phyloP scores from a whole-genome alignment of 1,140 invertebrate genomes.

The Globodera rostochiensis region DNA sequence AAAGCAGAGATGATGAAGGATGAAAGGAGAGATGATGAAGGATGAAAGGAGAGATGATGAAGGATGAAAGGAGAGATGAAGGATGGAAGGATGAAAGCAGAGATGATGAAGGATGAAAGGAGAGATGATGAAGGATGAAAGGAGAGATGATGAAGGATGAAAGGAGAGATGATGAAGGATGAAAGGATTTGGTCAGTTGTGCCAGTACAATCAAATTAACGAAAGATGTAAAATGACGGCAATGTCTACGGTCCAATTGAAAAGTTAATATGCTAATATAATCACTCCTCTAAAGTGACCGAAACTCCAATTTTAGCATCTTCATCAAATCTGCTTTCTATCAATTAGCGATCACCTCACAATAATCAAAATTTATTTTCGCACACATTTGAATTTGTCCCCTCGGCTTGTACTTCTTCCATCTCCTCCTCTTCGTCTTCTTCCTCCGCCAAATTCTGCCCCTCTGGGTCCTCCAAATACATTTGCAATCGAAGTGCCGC shows the following conservation, averaged over 20 bases:
- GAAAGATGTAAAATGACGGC: no score
- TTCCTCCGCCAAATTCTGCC: background rate
- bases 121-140: background rate
- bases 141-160: background rate
- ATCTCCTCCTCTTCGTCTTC: background rate
- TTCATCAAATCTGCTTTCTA: no score
- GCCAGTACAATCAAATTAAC: no score
- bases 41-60: background rate
- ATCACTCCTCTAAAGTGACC: no score
- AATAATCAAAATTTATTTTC: no score
- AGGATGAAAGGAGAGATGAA: background rate
- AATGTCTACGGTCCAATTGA: no score
- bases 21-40: background rate
- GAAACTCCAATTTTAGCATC: no score
- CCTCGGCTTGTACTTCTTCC: background rate
- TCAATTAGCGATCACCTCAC: no score
- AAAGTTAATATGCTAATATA: no score
- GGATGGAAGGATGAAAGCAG: background rate
- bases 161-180: background rate
- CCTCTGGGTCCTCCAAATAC: background rate
- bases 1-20: background rate
- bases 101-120: background rate
- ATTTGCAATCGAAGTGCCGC: slow-evolving; percentile 8
- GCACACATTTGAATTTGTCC: no score
- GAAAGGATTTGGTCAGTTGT: no score